Percentiles rank a stretch among this genome's conserved stretches.
These are phyloP conservation scores for Melanotaenia trifasciata DNA, from an alignment of 2,797 vertebrate genomes.

Conservation along the genomic window DNA sequence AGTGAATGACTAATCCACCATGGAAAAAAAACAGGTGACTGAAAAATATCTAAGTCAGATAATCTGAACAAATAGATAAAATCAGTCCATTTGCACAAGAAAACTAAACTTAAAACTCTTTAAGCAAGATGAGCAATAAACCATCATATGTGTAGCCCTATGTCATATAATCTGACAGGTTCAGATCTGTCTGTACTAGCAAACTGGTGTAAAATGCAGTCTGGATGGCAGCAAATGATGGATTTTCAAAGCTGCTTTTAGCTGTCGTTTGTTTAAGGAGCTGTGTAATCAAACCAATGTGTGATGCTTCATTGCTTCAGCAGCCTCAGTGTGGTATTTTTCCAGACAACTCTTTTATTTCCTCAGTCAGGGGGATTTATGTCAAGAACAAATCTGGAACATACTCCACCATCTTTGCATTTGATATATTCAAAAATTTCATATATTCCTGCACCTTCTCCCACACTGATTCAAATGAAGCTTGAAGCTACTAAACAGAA, in stretches of 20 bases:
- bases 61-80: background rate
- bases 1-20: background rate
- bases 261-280: conserved; percentile 50
- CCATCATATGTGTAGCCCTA: conserved; percentile 17
- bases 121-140: conserved; percentile 34
- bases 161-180: conserved; percentile 37
- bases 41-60: background rate
- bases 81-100: background rate
- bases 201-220: conserved; percentile 57
- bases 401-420: background rate
- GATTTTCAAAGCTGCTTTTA: conserved; percentile 42
- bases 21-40: background rate
- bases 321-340: conserved; percentile 21
- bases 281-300: conserved; percentile 57
- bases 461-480: conserved; percentile 27
- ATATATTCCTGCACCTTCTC: background rate
- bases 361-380: conserved; percentile 22
- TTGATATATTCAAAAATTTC: background rate
- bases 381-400: conserved; percentile 12
- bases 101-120: background rate
- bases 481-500: background rate
- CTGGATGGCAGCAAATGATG: conserved; percentile 40
- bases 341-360: conserved; percentile 38
- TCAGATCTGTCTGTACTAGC: conserved; percentile 29
- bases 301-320: conserved; percentile 41